Base-by-base conservation (phyloP, 2,113 vertebrate species). In the Salvator merianae region DNA sequence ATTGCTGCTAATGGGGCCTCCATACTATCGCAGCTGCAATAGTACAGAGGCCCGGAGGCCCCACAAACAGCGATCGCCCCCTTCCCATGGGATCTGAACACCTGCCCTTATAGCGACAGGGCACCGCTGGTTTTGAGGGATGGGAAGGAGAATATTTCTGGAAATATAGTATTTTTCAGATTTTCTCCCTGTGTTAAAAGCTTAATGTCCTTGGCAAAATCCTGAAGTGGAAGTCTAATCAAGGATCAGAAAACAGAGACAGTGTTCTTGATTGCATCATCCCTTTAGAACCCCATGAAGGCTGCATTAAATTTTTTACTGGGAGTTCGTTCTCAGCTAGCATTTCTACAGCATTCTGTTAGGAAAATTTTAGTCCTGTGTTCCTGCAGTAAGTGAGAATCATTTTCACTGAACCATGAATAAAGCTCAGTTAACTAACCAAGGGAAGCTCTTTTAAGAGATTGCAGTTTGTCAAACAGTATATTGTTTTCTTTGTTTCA, bases 401-500 rank as follows among this genome's bases (percentile, higher is more conserved):
- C 6, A 36, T 65, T 63, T 65, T 65, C 36, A 79, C 7, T 66
- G 16, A 36, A 26, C 36, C 32, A 9, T 65, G 71, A 66, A 28
- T 36, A 63, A 43, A n/a, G 24, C 38, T 34, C 13, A n/a, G 12
- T 65, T 30, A 65, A 65, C 24, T 53, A 30, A 10, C 22, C 47
- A 53, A 24, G 24, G 34, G 34, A 65, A 73, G 26, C 59, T 43
- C 59, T 50, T 85, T 85, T 59, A 82, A 43, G 34, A 72, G n/a
- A 50, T 70, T 10, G 26, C 62, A 43, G 50, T 43, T 65, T 22
- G 13, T 50, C 40, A 73, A 47, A 59, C 55, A 59, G 55, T 20
- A 79, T n/a, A 50, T 78, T 79, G 83, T 55, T 79, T 43, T 18
- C 69, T 83, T 91, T 32, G 75, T 30, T 89, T 70, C 91, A 98